Conservation (phyloP, 2,888 invertebrate genomes). For the Onchidella celtica region DNA sequence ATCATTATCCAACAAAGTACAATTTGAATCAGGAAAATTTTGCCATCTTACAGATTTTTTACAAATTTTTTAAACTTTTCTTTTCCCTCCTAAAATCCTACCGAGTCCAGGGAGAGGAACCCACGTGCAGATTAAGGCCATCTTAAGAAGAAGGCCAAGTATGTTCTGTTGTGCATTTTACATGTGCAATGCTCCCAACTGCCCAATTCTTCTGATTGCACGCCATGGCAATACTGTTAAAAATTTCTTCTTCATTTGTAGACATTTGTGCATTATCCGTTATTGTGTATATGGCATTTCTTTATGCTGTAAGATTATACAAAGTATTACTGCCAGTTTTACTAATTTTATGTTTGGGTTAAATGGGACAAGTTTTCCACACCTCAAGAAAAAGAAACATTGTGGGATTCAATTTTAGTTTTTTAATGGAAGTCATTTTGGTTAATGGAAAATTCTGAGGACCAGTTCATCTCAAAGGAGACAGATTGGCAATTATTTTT, state of each 20-base stretch:
- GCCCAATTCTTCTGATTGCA: constrained; percentile 43
- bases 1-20: neutral
- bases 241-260: constrained; percentile 47
- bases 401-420: constrained; percentile 6
- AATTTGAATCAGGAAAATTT: constrained; percentile 6
- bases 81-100: constrained; percentile 29
- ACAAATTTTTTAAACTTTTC: constrained; percentile 15
- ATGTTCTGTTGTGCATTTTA: constrained; percentile 54
- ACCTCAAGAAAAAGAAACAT: neutral
- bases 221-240: constrained; percentile 36
- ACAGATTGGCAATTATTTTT: neutral
- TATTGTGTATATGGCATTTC: constrained; percentile 70
- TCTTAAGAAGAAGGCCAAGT: constrained; percentile 51
- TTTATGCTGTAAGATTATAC: constrained; percentile 71
- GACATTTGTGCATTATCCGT: constrained; percentile 48
- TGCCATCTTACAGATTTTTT: constrained; percentile 25
- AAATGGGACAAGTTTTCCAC: no score
- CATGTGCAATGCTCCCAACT: constrained; percentile 51
- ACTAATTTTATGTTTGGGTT: no score
- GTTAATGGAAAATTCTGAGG: neutral
- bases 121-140: constrained; percentile 42
- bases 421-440: neutral
- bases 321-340: constrained; percentile 16
- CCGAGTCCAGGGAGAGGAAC: constrained; percentile 49
- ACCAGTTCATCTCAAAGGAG: neutral